Evolutionary conservation across 2,113 vertebrate genomes (phyloP).

Genomic region (Physeter macrocephalus): DNA sequence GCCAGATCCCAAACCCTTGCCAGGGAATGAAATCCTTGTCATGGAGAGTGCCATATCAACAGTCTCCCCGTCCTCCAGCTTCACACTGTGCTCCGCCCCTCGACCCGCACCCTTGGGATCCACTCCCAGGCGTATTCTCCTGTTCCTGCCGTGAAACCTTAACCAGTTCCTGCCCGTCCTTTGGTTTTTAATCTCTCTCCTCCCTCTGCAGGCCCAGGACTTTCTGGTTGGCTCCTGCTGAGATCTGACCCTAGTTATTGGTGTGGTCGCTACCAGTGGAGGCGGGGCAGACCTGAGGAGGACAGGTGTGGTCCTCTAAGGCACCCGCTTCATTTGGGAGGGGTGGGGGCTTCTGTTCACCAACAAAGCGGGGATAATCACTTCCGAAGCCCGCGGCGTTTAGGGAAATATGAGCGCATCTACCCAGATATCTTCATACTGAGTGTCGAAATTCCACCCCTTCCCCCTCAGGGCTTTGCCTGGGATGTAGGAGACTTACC

Average conservation of each 20-base stretch:
- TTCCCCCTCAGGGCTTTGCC: neutral
- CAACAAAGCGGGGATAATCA: neutral
- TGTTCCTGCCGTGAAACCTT: neutral
- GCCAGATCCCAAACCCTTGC: no score
- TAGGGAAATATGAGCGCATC: neutral
- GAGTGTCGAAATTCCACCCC: no score
- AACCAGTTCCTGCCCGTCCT: neutral
- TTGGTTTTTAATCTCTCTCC: neutral
- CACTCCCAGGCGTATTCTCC: neutral
- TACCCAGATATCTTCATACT: neutral
- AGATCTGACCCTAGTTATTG: neutral
- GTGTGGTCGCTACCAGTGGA: neutral
- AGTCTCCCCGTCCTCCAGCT: neutral
- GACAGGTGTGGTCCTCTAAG: neutral
- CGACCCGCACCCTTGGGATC: neutral
- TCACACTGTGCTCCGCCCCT: neutral
- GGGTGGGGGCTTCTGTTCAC: neutral
- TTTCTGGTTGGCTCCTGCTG: neutral
- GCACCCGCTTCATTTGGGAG: neutral
- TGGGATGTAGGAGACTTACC: neutral
- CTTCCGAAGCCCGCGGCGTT: neutral
- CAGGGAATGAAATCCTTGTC: neutral
- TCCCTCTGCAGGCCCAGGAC: neutral
- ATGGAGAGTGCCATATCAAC: neutral
- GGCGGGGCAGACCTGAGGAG: neutral